Evolutionary conservation across 2,797 vertebrate species (phyloP).

Genomic region (Chromobotia macracanthus): DNA sequence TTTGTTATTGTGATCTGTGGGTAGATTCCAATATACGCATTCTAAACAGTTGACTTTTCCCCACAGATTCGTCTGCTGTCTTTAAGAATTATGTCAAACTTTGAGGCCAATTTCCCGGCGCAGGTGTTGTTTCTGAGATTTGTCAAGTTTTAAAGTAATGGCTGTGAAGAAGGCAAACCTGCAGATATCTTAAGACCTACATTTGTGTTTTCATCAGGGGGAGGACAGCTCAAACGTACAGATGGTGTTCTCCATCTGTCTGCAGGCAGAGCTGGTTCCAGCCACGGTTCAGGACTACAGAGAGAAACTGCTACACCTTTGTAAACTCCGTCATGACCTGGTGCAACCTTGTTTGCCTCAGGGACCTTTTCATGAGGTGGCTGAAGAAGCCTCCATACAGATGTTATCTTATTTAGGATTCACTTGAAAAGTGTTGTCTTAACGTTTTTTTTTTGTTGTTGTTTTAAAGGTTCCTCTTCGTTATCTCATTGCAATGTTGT

Average conservation of each 20-base stretch:
- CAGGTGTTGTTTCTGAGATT: constrained; percentile 75
- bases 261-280: constrained; percentile 91
- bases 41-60: background rate
- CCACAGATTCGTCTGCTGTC: constrained; percentile 89
- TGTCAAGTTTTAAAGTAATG: background rate
- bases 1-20: background rate
- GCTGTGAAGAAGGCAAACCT: background rate
- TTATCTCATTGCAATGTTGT: constrained; percentile 93
- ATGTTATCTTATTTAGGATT: background rate
- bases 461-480: constrained; percentile 87
- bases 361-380: constrained; percentile 86
- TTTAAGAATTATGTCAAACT: constrained; percentile 90
- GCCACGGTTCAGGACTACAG: constrained; percentile 93
- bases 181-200: background rate
- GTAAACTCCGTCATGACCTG: constrained; percentile 90
- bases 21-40: background rate
- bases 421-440: background rate
- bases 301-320: constrained; percentile 92
- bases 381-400: background rate
- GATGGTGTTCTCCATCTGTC: constrained; percentile 82
- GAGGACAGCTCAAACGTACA: constrained; percentile 75
- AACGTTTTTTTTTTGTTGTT: background rate
- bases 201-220: constrained; percentile 69
- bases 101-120: constrained; percentile 77
- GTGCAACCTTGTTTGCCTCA: constrained; percentile 76